Base-by-base conservation (phyloP, 1,140 invertebrate species). In the Gonatopus flavifemur region DNA sequence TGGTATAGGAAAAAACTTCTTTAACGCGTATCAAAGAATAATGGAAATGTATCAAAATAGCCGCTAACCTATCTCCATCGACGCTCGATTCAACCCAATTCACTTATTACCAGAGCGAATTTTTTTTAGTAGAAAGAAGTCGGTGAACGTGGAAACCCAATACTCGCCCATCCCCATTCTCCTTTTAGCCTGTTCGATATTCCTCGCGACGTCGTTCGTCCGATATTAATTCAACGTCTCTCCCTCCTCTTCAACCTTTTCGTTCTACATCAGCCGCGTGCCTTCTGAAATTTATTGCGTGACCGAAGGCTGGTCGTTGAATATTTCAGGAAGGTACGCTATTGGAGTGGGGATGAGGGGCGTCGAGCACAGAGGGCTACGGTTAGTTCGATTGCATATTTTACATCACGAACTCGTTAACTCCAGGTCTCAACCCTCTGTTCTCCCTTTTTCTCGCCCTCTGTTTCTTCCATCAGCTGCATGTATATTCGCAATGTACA, bases 261-360 rank as follows among this genome's bases (percentile, higher is more conserved):
- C 31, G 9, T 15, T 39, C 16, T 8, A n/a, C n/a, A n/a, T n/a
- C 18, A 13, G 12, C 33, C 15, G 20, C 9, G 13, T 12, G 30
- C 12, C 38, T n/a, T 33, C 15, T 33, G 24, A 38, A 57, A 59
- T 59, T 55, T 50, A 51, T 55, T 51, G 36, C 21, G 12, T n/a
- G 8, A 25, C 12, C 19, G 4, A 38, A 19, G 2, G 22, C n/a
- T n/a, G 24, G 15, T 25, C 36, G 39, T 49, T 59, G 55, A 59
- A 60, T 60, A 60, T 51, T 59, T 59, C 37, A 60, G 30, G 39
- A 40, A 46, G 18, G 5, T 20, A n/a, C n/a, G n/a, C n/a, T n/a
- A n/a, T n/a, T n/a, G n/a, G n/a, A n/a, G n/a, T n/a, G n/a, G 30
- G 35, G 21, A 24, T 41, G 22, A 21, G 44, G 19, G 9, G n/a